These are phyloP conservation scores for Autographa gamma DNA, from an alignment of 2,888 invertebrate species.

Conservation along the genomic window DNA sequence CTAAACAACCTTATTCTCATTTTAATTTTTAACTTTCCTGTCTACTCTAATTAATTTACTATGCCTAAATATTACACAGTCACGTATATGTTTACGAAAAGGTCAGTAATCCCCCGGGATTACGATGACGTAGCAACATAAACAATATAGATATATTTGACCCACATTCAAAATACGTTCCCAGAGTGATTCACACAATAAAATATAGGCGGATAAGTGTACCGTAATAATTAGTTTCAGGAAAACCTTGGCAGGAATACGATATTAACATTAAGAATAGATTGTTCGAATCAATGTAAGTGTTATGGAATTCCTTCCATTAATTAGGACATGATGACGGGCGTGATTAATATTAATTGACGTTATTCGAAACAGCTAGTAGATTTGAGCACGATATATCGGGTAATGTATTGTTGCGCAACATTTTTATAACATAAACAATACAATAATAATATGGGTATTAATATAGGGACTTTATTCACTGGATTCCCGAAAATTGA, in stretches of 20 bases:
- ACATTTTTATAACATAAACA: slow-evolving; percentile 19
- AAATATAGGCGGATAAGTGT: slow-evolving; percentile 7
- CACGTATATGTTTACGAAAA: neutral
- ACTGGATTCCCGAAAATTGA: neutral
- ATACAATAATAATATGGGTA: neutral
- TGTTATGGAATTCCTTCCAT: slow-evolving; percentile 62
- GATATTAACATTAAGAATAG: slow-evolving; percentile 44
- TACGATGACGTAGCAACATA: slow-evolving; percentile 9
- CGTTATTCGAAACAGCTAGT: slow-evolving; percentile 58
- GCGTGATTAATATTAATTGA: slow-evolving; percentile 66
- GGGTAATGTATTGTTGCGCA: slow-evolving; percentile 37
- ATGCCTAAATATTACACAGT: slow-evolving; percentile 3
- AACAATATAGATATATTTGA: slow-evolving; percentile 7
- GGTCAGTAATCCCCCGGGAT: neutral
- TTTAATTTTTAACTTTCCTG: neutral
- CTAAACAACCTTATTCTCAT: neutral
- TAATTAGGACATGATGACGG: slow-evolving; percentile 63
- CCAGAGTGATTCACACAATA: slow-evolving; percentile 5
- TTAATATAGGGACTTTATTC: neutral
- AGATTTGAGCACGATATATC: slow-evolving; percentile 43
- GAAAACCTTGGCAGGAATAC: slow-evolving; percentile 39
- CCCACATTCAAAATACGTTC: neutral
- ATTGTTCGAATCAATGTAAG: slow-evolving; percentile 53
- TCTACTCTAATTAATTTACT: neutral
- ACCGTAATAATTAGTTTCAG: slow-evolving; percentile 28